Evolutionary conservation across 2,113 vertebrate species (phyloP).

Genomic region (Laticauda colubrina): DNA sequence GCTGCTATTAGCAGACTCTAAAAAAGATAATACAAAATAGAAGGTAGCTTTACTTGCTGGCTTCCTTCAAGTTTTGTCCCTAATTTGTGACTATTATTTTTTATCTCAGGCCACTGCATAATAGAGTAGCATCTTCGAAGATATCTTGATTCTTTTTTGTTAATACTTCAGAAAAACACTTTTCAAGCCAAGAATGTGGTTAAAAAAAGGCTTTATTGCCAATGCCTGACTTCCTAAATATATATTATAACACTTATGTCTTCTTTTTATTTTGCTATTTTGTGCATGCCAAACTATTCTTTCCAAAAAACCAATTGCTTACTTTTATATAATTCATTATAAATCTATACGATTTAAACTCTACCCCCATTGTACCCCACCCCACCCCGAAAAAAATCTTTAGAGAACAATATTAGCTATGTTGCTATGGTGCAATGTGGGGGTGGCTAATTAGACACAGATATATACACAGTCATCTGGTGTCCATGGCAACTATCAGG

Average conservation of each 20-base stretch:
- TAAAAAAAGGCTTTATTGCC: slow-evolving; percentile 44
- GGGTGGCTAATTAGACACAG: slow-evolving; percentile 38
- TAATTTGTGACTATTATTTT: slow-evolving; percentile 30
- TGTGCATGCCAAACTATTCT: not conserved
- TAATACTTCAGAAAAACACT: slow-evolving; percentile 36
- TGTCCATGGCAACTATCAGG: slow-evolving; percentile 24
- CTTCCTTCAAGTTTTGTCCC: slow-evolving; percentile 19
- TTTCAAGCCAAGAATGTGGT: slow-evolving; percentile 32
- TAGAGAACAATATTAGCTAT: slow-evolving; percentile 35
- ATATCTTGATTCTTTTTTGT: not conserved
- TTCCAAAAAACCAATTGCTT: not conserved
- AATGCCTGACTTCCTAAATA: slow-evolving; percentile 24
- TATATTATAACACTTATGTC: slow-evolving; percentile 37
- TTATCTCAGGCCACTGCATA: not conserved
- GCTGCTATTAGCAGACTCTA: not conserved
- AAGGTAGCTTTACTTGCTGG: not conserved
- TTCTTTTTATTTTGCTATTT: slow-evolving; percentile 36
- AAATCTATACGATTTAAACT: slow-evolving; percentile 35
- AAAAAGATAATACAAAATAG: not conserved
- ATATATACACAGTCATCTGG: not conserved
- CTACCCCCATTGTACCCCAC: not conserved
- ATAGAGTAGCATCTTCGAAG: not conserved
- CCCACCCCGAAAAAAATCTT: slow-evolving; percentile 22
- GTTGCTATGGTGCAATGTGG: slow-evolving; percentile 39
- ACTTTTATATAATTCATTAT: not conserved